Evolutionary conservation across 2,797 vertebrate genomes (phyloP).

Genomic region (Xiphorhynchus erythropygius): DNA sequence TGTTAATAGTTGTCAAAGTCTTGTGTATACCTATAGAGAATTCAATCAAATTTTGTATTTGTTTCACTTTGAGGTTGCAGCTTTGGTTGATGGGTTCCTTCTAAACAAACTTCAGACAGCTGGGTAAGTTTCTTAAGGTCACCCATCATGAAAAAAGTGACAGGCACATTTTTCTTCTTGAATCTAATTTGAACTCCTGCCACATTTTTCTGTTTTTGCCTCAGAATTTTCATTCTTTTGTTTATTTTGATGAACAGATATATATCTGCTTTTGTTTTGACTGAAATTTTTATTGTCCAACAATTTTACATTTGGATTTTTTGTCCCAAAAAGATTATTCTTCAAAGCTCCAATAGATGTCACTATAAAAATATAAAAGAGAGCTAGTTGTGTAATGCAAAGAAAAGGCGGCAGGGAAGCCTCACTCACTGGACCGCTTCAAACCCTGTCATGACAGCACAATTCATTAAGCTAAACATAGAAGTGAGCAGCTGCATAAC

Average conservation of each 20-base stretch:
- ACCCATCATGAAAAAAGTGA: background rate
- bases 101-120: background rate
- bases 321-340: slow-evolving; percentile 44
- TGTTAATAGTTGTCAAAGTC: background rate
- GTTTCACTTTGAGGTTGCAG: background rate
- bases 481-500: background rate
- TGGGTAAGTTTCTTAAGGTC: background rate
- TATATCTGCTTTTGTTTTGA: background rate
- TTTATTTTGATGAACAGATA: background rate
- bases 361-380: slow-evolving; percentile 79
- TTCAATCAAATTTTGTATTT: background rate
- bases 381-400: slow-evolving; percentile 15
- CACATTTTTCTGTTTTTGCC: background rate
- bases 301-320: background rate
- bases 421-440: background rate
- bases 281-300: background rate
- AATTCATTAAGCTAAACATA: background rate
- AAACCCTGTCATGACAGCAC: slow-evolving; percentile 4
- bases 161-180: background rate
- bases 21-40: fast-evolving
- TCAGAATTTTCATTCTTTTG: background rate
- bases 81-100: background rate
- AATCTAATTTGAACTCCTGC: background rate
- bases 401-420: slow-evolving; percentile 20
- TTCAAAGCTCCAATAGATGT: slow-evolving; percentile 80